A percentile compares a stretch with the other conserved stretches of the same genome.
Conservation (phyloP, 2,888 invertebrate genomes). For the Petrophora chlorosata region DNA sequence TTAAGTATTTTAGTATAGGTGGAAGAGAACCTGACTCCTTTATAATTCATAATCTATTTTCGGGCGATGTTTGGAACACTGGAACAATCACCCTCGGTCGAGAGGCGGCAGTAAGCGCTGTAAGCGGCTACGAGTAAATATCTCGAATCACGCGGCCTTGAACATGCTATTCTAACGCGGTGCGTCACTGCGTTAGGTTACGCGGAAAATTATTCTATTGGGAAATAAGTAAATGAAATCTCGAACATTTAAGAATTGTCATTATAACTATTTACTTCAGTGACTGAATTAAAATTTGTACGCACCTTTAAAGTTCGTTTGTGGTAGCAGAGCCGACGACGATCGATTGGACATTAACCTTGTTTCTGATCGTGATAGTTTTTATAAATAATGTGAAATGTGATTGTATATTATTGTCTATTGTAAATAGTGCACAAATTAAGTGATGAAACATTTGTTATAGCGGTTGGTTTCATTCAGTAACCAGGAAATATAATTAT, state of each 20-base stretch:
- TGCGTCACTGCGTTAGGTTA: constrained; percentile 35
- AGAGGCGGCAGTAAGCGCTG: too few species aligned
- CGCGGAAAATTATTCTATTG: too few species aligned
- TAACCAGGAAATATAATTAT: background rate
- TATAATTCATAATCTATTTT: too few species aligned
- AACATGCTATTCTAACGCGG: constrained; percentile 36
- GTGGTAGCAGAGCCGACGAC: background rate
- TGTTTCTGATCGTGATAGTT: constrained; percentile 12
- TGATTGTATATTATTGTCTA: constrained; percentile 2
- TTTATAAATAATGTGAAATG: constrained; percentile 3
- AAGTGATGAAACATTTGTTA: background rate
- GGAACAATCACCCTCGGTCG: too few species aligned
- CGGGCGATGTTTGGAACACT: too few species aligned
- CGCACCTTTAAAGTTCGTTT: too few species aligned
- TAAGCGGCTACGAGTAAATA: constrained; percentile 16
- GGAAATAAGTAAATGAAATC: too few species aligned
- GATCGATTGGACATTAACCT: constrained; percentile 1
- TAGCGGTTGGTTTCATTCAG: constrained; percentile 8
- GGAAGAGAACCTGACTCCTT: too few species aligned
- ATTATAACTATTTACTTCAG: too few species aligned
- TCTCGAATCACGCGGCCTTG: constrained; percentile 36
- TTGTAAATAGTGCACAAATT: background rate
- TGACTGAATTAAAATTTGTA: too few species aligned
- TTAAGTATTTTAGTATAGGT: too few species aligned
- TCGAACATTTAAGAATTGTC: background rate